Conservation (phyloP, 2,888 invertebrate species). For the Dryobotodes eremita region DNA sequence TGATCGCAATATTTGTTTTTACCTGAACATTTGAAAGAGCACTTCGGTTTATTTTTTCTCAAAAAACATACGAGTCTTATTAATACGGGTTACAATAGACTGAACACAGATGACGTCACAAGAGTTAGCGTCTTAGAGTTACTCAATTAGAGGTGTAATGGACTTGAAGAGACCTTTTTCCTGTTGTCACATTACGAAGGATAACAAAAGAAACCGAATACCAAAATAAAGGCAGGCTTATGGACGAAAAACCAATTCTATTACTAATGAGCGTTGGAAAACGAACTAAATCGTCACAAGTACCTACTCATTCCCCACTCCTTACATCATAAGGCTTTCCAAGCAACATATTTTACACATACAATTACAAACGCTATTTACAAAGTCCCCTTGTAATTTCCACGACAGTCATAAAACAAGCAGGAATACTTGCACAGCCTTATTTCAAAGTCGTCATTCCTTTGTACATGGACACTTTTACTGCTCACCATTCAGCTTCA, state of each 20-base stretch:
- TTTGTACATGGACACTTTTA: slow-evolving; percentile 65
- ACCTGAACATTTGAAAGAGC: not conserved
- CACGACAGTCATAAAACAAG: slow-evolving; percentile 53
- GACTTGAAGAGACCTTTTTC: not conserved
- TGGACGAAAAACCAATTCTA: not conserved
- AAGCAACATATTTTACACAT: slow-evolving; percentile 27
- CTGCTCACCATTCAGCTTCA: slow-evolving; percentile 69
- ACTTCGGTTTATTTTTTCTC: not conserved
- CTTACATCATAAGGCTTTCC: not conserved
- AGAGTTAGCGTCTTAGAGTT: slow-evolving; percentile 4
- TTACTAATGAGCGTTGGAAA: not conserved
- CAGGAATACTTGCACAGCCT: slow-evolving; percentile 41
- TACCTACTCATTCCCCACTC: not conserved
- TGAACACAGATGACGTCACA: slow-evolving; percentile 1
- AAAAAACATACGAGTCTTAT: too few species aligned
- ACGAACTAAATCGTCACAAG: not conserved
- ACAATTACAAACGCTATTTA: slow-evolving; percentile 43
- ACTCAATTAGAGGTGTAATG: slow-evolving; percentile 22
- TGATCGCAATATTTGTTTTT: not conserved
- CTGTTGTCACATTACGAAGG: not conserved
- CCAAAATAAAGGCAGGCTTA: too few species aligned
- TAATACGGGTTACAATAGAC: not conserved
- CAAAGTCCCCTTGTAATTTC: slow-evolving; percentile 35
- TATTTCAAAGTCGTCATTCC: slow-evolving; percentile 59
- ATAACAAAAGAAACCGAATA: not conserved